phyloP scores from a whole-genome alignment of 2,797 vertebrate species.

The Potorous gilbertii region DNA sequence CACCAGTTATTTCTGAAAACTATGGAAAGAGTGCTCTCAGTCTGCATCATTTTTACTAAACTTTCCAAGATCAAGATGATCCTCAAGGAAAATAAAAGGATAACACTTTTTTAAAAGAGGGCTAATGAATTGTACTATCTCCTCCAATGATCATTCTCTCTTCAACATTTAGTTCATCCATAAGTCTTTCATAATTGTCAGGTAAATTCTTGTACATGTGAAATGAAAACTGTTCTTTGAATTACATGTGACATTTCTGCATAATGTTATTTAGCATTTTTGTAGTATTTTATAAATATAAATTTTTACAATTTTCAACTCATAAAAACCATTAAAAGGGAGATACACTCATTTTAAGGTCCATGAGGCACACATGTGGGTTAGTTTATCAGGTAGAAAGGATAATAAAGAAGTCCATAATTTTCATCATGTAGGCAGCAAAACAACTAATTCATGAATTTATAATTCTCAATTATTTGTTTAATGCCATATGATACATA shows the following conservation, averaged over 20 bases:
- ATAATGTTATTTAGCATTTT: not conserved
- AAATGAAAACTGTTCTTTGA: constrained; percentile 22
- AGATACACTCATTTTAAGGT: constrained; percentile 45
- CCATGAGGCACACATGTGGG: constrained; percentile 65
- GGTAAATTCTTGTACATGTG: constrained; percentile 12
- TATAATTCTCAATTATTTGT: constrained; percentile 45
- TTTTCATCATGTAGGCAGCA: constrained; percentile 71
- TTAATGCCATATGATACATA: constrained; percentile 31
- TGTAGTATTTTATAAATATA: constrained; percentile 11
- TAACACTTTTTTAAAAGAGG: constrained; percentile 15
- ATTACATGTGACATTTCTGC: not conserved
- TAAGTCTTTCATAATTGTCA: constrained; percentile 36
- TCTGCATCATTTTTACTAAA: constrained; percentile 30
- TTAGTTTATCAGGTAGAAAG: constrained; percentile 75
- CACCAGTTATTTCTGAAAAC: constrained; percentile 32
- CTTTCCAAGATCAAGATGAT: constrained; percentile 38
- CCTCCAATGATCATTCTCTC: not conserved
- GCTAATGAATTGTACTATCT: not conserved
- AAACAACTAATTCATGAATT: constrained; percentile 67
- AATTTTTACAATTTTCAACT: not conserved
- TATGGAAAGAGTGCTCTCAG: constrained; percentile 32
- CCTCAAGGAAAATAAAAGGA: constrained; percentile 11
- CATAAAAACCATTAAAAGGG: constrained; percentile 42
- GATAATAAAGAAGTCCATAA: constrained; percentile 64
- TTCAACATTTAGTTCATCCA: not conserved